Evolutionary conservation across 37 sponge, comb jelly and placozoan genomes (phyloP).

Genomic region (Axinella damicornis): DNA sequence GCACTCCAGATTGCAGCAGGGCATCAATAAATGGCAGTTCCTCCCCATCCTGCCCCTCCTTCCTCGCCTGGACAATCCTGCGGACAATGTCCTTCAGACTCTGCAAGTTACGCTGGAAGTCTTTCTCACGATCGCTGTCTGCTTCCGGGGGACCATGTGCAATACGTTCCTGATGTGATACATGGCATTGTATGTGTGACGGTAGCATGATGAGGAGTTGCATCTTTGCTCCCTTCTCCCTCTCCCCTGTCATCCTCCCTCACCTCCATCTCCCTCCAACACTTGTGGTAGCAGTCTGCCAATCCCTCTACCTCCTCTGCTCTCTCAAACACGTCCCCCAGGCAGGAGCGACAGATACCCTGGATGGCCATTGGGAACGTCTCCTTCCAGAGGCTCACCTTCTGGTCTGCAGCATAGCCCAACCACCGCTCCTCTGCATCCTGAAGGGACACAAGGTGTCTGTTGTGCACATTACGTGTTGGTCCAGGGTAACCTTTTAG

Average conservation of each 20-base stretch:
- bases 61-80: slow-evolving; percentile 13
- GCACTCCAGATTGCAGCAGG: slow-evolving; percentile 46
- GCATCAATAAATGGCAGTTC: slow-evolving; percentile 75
- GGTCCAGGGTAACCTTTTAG: too few relatives aligned
- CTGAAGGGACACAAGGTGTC: too few relatives aligned
- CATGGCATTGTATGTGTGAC: neutral
- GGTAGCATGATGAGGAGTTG: too few relatives aligned
- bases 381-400: slow-evolving; percentile 32
- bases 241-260: neutral
- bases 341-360: slow-evolving; percentile 57
- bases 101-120: slow-evolving; percentile 49
- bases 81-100: slow-evolving; percentile 29
- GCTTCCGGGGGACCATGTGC: slow-evolving; percentile 26
- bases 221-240: neutral
- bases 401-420: slow-evolving; percentile 1
- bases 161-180: slow-evolving; percentile 6
- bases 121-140: slow-evolving; percentile 65
- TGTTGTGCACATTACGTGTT: too few relatives aligned
- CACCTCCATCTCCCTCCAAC: slow-evolving; percentile 55
- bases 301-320: slow-evolving; percentile 55
- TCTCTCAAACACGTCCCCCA: slow-evolving; percentile 61
- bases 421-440: slow-evolving; percentile 28
- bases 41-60: slow-evolving; percentile 13
- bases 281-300: slow-evolving; percentile 66
- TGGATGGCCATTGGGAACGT: slow-evolving; percentile 78